phyloP scores from a whole-genome alignment of 1,140 invertebrate genomes.

The Druon quercuslanigerum region DNA sequence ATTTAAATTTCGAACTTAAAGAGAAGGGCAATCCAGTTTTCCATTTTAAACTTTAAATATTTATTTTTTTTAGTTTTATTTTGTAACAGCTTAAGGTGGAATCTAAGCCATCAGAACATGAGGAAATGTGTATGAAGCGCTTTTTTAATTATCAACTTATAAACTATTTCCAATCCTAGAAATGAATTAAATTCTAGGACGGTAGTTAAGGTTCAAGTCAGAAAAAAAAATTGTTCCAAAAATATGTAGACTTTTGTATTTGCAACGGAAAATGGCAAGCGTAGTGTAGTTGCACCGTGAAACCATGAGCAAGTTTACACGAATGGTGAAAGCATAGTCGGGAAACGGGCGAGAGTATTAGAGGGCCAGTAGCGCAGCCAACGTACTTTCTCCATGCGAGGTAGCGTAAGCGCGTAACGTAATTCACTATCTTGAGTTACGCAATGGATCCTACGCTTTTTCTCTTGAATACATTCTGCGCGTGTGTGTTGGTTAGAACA shows the following conservation, averaged over 20 bases:
- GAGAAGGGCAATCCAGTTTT: background rate
- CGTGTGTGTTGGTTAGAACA: conserved; percentile 7
- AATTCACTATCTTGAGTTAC: conserved; percentile 54
- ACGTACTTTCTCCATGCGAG: conserved; percentile 50
- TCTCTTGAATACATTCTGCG: background rate
- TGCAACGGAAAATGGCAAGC: conserved; percentile 41
- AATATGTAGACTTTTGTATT: background rate
- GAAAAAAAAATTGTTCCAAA: no score
- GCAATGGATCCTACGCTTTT: conserved; percentile 35
- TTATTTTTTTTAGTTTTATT: no score
- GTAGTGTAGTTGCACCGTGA: conserved; percentile 43
- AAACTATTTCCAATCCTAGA: no score
- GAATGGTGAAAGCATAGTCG: conserved; percentile 59
- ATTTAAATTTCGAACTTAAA: background rate
- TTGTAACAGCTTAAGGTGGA: no score
- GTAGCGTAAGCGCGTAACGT: conserved; percentile 22
- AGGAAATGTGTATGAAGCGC: no score
- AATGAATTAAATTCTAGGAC: no score
- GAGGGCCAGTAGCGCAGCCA: conserved; percentile 49
- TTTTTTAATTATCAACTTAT: no score
- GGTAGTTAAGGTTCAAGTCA: no score
- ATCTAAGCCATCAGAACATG: no score
- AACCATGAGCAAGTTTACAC: conserved; percentile 36
- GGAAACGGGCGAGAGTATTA: conserved; percentile 49
- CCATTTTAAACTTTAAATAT: no score